Conservation (phyloP, 2,797 vertebrate species). For the Sebastes kiyomatsui region DNA sequence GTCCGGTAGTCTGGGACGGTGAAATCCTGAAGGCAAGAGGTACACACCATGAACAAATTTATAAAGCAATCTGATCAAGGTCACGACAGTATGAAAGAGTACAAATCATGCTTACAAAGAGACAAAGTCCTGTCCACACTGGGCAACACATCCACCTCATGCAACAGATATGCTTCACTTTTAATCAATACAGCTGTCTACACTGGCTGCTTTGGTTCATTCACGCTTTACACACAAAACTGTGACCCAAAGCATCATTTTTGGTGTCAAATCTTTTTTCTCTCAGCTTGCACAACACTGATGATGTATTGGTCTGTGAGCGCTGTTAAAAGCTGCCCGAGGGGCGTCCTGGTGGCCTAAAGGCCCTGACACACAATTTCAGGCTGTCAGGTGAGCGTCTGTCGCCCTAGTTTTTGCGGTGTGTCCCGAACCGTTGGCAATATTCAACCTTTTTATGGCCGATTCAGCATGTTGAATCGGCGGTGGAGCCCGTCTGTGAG, state of each 20-base stretch:
- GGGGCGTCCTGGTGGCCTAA: background rate
- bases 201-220: background rate
- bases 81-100: background rate
- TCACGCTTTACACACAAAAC: background rate
- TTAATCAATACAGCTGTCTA: background rate
- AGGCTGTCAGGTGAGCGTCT: background rate
- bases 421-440: too few species aligned
- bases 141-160: background rate
- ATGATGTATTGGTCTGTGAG: background rate
- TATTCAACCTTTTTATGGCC: too few species aligned
- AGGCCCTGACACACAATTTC: background rate
- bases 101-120: background rate
- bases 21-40: conserved; percentile 86
- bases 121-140: background rate
- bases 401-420: too few species aligned
- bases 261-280: background rate
- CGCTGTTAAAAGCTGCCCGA: background rate
- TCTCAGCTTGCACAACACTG: background rate
- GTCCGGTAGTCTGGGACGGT: conserved; percentile 91
- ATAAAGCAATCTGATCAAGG: background rate
- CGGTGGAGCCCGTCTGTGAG: too few species aligned
- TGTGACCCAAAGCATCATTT: background rate
- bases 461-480: too few species aligned
- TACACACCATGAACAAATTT: conserved; percentile 8
- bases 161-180: background rate